Evolutionary conservation across 2,113 vertebrate genomes (phyloP).

Genomic region (Passer montanus): DNA sequence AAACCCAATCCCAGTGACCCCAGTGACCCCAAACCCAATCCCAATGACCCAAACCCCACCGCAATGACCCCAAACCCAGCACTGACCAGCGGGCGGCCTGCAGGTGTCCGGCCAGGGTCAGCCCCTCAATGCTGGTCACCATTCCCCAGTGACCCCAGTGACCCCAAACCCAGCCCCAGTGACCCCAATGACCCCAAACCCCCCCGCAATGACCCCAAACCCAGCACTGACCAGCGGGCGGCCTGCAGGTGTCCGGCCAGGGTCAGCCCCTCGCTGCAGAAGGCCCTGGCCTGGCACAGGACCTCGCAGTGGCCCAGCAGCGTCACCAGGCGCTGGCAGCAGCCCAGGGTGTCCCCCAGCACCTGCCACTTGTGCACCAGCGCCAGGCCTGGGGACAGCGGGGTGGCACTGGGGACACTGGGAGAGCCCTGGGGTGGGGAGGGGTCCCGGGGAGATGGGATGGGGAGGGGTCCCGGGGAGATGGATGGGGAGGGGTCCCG

Average conservation of each 20-base stretch:
- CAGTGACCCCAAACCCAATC: background rate
- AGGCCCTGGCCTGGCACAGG: slow-evolving; percentile 84
- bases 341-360: slow-evolving; percentile 83
- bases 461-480: no score
- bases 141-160: background rate
- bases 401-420: background rate
- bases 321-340: slow-evolving; percentile 79
- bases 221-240: slow-evolving; percentile 75
- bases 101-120: no score
- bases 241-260: slow-evolving; percentile 85
- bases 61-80: background rate
- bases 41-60: no score
- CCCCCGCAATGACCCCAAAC: background rate
- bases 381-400: background rate
- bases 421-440: background rate
- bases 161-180: background rate
- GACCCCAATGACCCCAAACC: background rate
- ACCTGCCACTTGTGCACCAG: slow-evolving; percentile 87
- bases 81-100: no score
- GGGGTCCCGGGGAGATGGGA: background rate
- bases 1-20: no score
- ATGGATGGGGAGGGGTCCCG: no score
- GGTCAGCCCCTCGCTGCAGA: slow-evolving; percentile 87
- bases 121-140: no score
- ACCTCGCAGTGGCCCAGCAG: slow-evolving; percentile 76